Base-by-base conservation (phyloP, 2,113 vertebrate species). In the Chroicocephalus ridibundus region DNA sequence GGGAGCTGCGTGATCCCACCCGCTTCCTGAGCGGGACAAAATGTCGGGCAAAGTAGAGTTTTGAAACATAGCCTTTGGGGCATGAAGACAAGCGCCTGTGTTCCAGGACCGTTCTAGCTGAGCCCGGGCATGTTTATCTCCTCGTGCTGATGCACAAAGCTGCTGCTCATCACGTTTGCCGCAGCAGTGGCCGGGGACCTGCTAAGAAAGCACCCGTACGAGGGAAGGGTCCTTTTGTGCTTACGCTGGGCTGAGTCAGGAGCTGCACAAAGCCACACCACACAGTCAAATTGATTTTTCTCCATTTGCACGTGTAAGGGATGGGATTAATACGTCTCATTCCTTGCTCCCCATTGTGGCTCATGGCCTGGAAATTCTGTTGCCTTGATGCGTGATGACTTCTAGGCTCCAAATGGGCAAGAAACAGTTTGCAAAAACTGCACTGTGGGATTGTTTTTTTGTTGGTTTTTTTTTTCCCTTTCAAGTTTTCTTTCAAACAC, bases 401-500 rank as follows among this genome's bases (percentile, higher is more conserved):
- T 66, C 40, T 71, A n/a, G 75, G 46, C 62, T 52, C 68, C 76
- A 61, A 65, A 58, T 3, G 38, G 71, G 24, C 49, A 74, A 85
- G 81, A 29, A 80, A 60, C 5, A 11, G 52, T 62, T 71, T 79
- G 90, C 51, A 47, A 91, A 82, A 97, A 40, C 44, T 92, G 51
- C 69, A 68, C 31, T 61, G 69, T 1, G 4, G 69, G 55, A 54
- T 32, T 84, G 88, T 82, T 52, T 29, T 84, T 85, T 88, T 58
- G 11, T 15, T 57, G 60, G n/a, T n/a, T 15, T 36, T 29, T 19
- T 82, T 95, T 77, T 90, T 57, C 71, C 68, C 64, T 90, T 92
- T 96, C 82, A 77, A 70, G 89, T 91, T 95, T 93, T 76, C 83
- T 95, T 95, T 94, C 94, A 94, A 91, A 93, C 58, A 8, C n/a